Conservation (phyloP, 2,888 invertebrate genomes). For the Drosophila borealis region DNA sequence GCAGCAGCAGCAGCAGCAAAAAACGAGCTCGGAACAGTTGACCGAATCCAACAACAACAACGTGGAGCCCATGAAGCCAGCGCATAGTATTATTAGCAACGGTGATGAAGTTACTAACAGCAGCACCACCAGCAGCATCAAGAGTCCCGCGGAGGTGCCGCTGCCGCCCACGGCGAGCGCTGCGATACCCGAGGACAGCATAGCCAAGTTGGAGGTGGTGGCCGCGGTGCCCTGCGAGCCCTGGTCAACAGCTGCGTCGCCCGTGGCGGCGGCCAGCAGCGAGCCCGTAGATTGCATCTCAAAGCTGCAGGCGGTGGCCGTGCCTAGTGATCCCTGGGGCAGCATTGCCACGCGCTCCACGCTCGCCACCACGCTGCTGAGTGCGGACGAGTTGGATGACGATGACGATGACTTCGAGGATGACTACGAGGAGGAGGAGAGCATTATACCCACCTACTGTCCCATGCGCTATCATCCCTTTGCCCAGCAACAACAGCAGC, state of each 20-base stretch:
- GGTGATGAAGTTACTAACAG: conserved; percentile 79
- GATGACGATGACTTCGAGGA: conserved; percentile 85
- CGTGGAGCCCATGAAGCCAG: conserved; percentile 49
- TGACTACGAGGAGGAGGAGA: conserved; percentile 85
- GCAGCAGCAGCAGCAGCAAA: conserved; percentile 40
- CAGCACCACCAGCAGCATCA: conserved; percentile 29
- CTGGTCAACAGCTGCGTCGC: conserved; percentile 73
- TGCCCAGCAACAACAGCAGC: conserved; percentile 65
- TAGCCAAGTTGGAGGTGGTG: conserved; percentile 85
- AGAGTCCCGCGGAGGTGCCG: conserved; percentile 71
- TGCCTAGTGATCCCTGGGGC: conserved; percentile 87
- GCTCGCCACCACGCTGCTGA: conserved; percentile 84
- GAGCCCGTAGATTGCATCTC: conserved; percentile 87
- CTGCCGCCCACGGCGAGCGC: conserved; percentile 81
- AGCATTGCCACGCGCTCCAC: conserved; percentile 84
- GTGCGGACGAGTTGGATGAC: conserved; percentile 84
- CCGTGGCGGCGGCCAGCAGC: conserved; percentile 47
- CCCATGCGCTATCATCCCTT: conserved; percentile 83
- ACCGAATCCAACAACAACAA: conserved; percentile 64
- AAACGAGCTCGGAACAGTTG: conserved; percentile 39
- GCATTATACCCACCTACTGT: conserved; percentile 85
- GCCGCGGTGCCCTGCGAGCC: conserved; percentile 82
- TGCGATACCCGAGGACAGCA: conserved; percentile 83
- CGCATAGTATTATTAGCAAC: conserved; percentile 71
- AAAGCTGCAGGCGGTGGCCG: conserved; percentile 90